These are phyloP conservation scores for Gopherus evgoodei DNA, from an alignment of 2,113 vertebrate genomes.

Conservation along the genomic window DNA sequence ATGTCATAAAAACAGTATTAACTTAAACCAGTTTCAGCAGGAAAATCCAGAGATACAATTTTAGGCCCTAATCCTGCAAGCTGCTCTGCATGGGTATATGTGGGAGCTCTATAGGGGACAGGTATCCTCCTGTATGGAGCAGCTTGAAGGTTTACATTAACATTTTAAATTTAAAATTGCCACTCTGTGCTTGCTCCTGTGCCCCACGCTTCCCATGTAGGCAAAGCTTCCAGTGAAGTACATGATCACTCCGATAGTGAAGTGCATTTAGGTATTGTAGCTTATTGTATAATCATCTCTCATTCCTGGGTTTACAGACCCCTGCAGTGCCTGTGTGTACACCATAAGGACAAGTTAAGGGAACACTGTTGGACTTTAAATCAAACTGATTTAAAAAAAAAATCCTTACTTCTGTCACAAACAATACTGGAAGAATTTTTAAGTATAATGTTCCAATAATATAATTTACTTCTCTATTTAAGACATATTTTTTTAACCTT, in stretches of 20 bases:
- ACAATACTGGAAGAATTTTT: background rate
- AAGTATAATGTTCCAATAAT: background rate
- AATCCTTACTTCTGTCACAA: background rate
- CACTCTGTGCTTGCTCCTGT: background rate
- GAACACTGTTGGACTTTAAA: background rate
- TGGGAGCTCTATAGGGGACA: background rate
- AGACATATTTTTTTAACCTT: background rate
- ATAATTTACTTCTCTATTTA: background rate
- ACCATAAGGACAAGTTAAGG: background rate
- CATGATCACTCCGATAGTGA: background rate
- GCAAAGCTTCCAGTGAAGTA: background rate
- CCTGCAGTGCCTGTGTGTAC: background rate
- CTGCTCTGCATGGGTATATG: accelerated
- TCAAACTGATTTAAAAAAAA: background rate
- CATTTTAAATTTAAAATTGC: background rate
- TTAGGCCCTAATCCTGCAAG: background rate
- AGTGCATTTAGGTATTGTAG: background rate
- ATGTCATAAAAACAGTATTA: background rate
- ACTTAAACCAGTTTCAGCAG: background rate
- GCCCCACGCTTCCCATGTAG: background rate
- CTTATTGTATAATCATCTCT: background rate
- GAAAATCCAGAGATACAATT: background rate
- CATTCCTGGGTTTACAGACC: background rate
- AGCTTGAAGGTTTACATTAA: background rate
- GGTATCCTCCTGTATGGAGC: background rate